A percentile compares a stretch with the other conserved stretches of the same genome.
phyloP scores from a whole-genome alignment of 2,113 vertebrate species.

The Etia nguti region DNA sequence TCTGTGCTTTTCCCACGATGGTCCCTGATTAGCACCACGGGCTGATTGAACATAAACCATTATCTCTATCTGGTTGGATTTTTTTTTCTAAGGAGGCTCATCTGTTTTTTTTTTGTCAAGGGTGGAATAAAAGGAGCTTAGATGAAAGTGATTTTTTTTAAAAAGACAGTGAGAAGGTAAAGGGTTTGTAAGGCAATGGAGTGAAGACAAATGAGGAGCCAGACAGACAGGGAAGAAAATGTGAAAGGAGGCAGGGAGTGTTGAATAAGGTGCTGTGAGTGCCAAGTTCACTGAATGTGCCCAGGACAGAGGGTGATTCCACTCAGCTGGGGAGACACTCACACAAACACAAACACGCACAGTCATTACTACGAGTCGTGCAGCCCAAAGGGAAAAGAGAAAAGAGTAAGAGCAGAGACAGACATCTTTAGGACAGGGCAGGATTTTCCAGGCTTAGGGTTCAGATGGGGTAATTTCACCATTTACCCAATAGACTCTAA shows the following conservation, averaged over 20 bases:
- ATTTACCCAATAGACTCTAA: not conserved
- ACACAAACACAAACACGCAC: conserved; percentile 7
- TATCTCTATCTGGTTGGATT: conserved; percentile 74
- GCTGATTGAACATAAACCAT: conserved; percentile 85
- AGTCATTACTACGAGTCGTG: conserved; percentile 1
- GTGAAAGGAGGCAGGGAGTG: conserved; percentile 49
- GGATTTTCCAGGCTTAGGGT: not conserved
- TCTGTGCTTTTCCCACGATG: conserved; percentile 97
- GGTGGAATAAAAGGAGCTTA: conserved; percentile 24
- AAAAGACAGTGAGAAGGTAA: conserved; percentile 45
- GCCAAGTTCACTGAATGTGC: conserved; percentile 67
- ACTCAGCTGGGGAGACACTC: conserved; percentile 37
- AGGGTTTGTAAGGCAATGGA: conserved; percentile 34
- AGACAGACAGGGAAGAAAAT: conserved; percentile 54
- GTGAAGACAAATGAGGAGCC: conserved; percentile 50
- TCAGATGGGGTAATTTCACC: not conserved
- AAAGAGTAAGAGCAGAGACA: not conserved
- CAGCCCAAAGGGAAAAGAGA: not conserved
- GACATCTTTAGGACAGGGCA: not conserved
- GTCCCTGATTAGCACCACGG: conserved; percentile 83
- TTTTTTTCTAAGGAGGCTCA: conserved; percentile 69
- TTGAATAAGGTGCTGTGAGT: conserved; percentile 53
- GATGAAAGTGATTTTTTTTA: conserved; percentile 46
- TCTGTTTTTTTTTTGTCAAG: conserved; percentile 72
- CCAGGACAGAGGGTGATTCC: conserved; percentile 53